Conservation (phyloP, 1,140 invertebrate species). For the Plutomurus gul region DNA sequence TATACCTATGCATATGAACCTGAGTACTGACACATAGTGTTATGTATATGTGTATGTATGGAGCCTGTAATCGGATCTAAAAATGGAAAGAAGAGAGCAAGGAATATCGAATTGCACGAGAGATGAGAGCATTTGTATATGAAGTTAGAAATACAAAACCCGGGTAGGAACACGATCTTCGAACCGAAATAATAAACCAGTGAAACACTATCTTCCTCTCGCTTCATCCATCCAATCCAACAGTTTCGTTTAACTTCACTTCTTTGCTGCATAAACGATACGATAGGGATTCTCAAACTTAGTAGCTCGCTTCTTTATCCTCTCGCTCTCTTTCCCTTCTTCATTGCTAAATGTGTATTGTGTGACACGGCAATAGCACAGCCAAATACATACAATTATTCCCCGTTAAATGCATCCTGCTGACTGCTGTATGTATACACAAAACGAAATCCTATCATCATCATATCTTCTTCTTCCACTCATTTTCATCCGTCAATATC, state of each 20-base stretch:
- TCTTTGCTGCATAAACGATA: background rate
- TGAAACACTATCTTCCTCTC: conserved; percentile 42
- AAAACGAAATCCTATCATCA: too few relatives aligned
- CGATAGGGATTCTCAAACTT: background rate
- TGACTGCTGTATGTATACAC: too few relatives aligned
- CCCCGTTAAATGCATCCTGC: too few relatives aligned
- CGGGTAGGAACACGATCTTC: conserved; percentile 48
- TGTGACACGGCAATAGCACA: too few relatives aligned
- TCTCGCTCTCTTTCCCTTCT: background rate
- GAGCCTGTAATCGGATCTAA: conserved; percentile 48
- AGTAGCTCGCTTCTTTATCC: background rate
- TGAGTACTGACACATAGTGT: too few relatives aligned
- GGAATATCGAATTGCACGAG: conserved; percentile 39
- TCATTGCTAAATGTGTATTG: background rate
- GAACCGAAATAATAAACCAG: conserved; percentile 48
- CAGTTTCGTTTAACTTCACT: conserved; percentile 1
- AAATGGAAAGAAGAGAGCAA: conserved; percentile 50
- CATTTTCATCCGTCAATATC: too few relatives aligned
- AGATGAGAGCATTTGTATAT: conserved; percentile 43
- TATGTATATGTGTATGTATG: background rate
- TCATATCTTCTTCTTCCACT: too few relatives aligned
- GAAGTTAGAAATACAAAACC: conserved; percentile 48
- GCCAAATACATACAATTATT: too few relatives aligned
- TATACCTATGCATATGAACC: background rate
- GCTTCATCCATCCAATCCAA: conserved; percentile 23